Evolutionary conservation across 2,113 vertebrate species (phyloP).

Genomic region (Hipposideros armiger): DNA sequence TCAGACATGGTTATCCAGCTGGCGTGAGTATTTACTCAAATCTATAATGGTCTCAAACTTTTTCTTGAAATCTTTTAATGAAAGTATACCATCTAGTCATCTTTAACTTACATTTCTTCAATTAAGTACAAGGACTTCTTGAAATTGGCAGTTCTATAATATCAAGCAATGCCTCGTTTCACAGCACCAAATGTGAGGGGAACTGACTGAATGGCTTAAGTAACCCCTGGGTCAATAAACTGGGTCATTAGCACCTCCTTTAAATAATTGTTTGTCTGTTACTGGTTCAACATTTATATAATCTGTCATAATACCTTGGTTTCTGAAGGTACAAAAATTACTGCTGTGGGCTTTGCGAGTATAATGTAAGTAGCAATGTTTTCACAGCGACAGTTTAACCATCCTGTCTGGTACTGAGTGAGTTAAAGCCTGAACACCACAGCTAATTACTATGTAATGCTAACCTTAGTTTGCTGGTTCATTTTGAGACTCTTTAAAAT

Average conservation of each 20-base stretch:
- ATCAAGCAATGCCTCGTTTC: slow-evolving; percentile 35
- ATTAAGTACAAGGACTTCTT: not conserved
- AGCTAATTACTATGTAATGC: slow-evolving; percentile 89
- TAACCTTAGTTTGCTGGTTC: slow-evolving; percentile 89
- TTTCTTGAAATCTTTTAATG: not conserved
- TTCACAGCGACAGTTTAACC: slow-evolving; percentile 60
- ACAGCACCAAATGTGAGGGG: slow-evolving; percentile 34
- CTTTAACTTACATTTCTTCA: slow-evolving; percentile 50
- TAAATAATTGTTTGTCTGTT: slow-evolving; percentile 72
- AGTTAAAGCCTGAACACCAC: slow-evolving; percentile 87
- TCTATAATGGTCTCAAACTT: not conserved
- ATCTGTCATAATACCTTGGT: slow-evolving; percentile 68
- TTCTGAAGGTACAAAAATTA: slow-evolving; percentile 67
- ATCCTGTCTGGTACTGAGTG: slow-evolving; percentile 76
- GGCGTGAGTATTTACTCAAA: not conserved
- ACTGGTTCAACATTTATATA: slow-evolving; percentile 70
- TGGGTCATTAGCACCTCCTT: slow-evolving; percentile 78
- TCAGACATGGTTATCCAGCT: not conserved
- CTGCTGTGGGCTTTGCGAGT: slow-evolving; percentile 31
- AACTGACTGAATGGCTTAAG: slow-evolving; percentile 48
- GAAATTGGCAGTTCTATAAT: not conserved
- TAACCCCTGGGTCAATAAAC: slow-evolving; percentile 64
- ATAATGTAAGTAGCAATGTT: not conserved
- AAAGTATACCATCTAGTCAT: not conserved
- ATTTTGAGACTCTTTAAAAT: slow-evolving; percentile 92